These are phyloP conservation scores for Leucophenga varia DNA, from an alignment of 1,140 invertebrate species.

Conservation along the genomic window DNA sequence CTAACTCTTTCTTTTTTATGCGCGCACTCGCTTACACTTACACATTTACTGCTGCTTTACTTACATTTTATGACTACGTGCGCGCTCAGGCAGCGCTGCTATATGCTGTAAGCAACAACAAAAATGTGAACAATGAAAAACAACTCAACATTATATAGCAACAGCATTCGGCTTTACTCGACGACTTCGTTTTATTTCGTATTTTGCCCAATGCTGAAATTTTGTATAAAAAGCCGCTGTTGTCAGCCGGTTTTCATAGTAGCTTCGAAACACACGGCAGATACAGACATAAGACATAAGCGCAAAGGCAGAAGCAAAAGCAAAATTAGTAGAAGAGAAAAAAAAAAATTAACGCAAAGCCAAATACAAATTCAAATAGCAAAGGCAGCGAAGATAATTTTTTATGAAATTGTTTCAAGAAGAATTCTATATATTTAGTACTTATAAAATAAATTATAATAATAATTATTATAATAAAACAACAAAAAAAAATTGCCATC, in stretches of 20 bases:
- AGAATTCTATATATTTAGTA: slow-evolving; percentile 45
- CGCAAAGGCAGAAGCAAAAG: slow-evolving; percentile 9
- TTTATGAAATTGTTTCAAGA: slow-evolving; percentile 43
- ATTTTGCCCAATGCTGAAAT: too few species aligned
- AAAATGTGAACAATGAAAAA: neutral
- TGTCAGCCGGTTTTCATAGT: slow-evolving; percentile 35
- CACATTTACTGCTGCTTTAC: slow-evolving; percentile 11
- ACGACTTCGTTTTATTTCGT: too few species aligned
- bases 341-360: slow-evolving; percentile 2
- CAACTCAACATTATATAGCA: slow-evolving; percentile 1
- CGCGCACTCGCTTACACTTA: neutral
- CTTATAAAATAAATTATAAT: slow-evolving; percentile 22
- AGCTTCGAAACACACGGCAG: slow-evolving; percentile 53
- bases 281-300: slow-evolving; percentile 27
- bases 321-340: too few species aligned
- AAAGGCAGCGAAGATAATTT: slow-evolving; percentile 27
- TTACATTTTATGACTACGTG: too few species aligned
- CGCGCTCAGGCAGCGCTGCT: neutral
- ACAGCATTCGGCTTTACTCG: neutral
- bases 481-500: slow-evolving; percentile 42
- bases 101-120: slow-evolving; percentile 4
- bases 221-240: slow-evolving; percentile 41
- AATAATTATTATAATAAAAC: slow-evolving; percentile 33
- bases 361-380: slow-evolving; percentile 21
- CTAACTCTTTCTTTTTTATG: slow-evolving; percentile 1